phyloP scores from a whole-genome alignment of 2,888 invertebrate species.

The Salpingus planirostris region DNA sequence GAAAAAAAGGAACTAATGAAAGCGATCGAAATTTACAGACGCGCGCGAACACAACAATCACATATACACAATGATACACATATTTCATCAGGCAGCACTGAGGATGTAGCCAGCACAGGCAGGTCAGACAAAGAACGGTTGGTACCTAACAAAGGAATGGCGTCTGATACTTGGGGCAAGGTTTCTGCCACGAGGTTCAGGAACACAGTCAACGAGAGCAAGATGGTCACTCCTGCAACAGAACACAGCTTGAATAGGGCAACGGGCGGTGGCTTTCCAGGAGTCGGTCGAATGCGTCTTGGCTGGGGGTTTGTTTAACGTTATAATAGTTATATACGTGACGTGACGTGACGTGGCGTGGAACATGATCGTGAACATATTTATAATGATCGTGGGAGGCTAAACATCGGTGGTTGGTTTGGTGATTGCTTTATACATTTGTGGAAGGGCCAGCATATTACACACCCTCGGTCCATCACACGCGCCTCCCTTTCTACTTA shows the following conservation, averaged over 20 bases:
- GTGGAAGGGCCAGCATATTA: too few relatives aligned
- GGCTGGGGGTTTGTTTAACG: too few relatives aligned
- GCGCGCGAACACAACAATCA: constrained; percentile 40
- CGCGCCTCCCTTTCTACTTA: constrained; percentile 15
- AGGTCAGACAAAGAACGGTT: constrained; percentile 45
- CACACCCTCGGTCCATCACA: too few relatives aligned
- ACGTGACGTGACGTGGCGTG: neutral
- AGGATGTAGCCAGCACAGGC: constrained; percentile 44
- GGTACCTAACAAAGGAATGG: constrained; percentile 98
- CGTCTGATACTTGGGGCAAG: constrained; percentile 99
- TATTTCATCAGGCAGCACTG: constrained; percentile 42
- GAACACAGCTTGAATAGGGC: constrained; percentile 51
- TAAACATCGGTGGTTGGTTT: constrained; percentile 1
- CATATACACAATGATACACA: constrained; percentile 42
- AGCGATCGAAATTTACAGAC: constrained; percentile 24
- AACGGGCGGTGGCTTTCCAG: constrained; percentile 27
- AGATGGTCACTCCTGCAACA: constrained; percentile 97
- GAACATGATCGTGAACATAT: too few relatives aligned
- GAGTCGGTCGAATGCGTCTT: too few relatives aligned
- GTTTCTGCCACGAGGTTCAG: constrained; percentile 99
- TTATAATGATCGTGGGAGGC: too few relatives aligned
- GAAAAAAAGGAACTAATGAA: constrained; percentile 16
- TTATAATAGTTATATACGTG: too few relatives aligned
- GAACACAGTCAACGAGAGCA: constrained; percentile 99
- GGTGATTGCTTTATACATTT: too few relatives aligned